phyloP scores from a whole-genome alignment of 2,888 invertebrate genomes.

The Netelia virgata region DNA sequence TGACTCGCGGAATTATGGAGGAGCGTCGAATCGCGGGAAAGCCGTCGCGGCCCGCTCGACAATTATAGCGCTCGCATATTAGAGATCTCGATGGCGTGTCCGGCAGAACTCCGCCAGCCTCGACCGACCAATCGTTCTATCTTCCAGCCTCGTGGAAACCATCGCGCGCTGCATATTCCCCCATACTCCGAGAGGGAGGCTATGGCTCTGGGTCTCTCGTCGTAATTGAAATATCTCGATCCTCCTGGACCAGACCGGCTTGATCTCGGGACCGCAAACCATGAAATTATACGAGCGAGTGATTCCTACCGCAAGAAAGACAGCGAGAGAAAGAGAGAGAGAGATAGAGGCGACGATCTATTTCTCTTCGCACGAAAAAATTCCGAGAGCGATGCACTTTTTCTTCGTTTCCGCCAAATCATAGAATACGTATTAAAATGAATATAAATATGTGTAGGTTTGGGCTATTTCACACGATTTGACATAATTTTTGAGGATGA shows the following conservation, averaged over 20 bases:
- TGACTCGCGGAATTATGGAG: constrained; percentile 73
- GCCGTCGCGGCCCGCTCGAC: background rate
- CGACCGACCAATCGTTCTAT: constrained; percentile 6
- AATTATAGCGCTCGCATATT: constrained; percentile 6
- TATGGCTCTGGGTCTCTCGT: constrained; percentile 51
- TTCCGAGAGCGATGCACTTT: too few relatives aligned
- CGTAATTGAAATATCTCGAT: constrained; percentile 82
- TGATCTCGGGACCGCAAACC: constrained; percentile 78
- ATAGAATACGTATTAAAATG: too few relatives aligned
- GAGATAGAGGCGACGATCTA: background rate
- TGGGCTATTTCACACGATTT: too few relatives aligned
- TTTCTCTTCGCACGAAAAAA: constrained; percentile 2
- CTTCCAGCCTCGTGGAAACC: background rate
- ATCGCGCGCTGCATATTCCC: background rate
- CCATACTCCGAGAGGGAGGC: constrained; percentile 22
- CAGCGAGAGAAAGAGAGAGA: constrained; percentile 29
- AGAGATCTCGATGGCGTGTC: constrained; percentile 47
- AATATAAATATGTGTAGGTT: too few relatives aligned
- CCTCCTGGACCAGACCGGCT: constrained; percentile 73
- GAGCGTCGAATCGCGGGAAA: constrained; percentile 70
- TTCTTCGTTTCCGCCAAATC: too few relatives aligned
- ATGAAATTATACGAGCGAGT: constrained; percentile 77
- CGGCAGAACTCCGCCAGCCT: constrained; percentile 27
- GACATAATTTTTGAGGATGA: too few relatives aligned
- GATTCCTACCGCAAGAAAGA: constrained; percentile 59